Base-by-base conservation (phyloP, 2,888 invertebrate genomes). In the Melolontha melolontha region DNA sequence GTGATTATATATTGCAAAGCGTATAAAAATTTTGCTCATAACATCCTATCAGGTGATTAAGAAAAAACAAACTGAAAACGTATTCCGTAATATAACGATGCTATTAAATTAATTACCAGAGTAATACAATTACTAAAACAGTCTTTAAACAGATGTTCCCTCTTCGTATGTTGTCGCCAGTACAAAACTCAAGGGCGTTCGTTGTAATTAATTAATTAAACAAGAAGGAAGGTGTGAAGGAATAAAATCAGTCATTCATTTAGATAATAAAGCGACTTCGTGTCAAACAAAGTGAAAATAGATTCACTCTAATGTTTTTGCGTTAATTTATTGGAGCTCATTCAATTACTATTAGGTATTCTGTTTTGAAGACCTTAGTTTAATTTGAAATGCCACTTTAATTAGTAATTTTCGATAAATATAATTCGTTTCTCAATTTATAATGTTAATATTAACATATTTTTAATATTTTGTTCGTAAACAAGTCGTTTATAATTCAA, bases 51-150 rank as follows among this genome's bases (percentile, higher is more conserved):
- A 44, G 22, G 27, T 44, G 55, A 55, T 55, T 41, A 40, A 1
- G 11, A 17, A 40, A 40, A 41, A 17, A 55, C 10, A 17, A 55
- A 16, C 41, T 17, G 17, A 55, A 55, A 55, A 42, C 22, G 40
- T 41, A 41, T 42, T 55, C n/a, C 55, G 42, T 12, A 55, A 55
- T n/a, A 17, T 42, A 17, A 55, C 14, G 44, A 29, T 2, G 29
- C 34, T 29, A 59, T 59, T 59, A 59, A 59, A 10, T 59, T 59
- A 59, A 47, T 59, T 59, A 44, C 5, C 5, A 27, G 40, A 54
- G 54, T 17, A 54, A 17, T 54, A 54, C 40, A 17, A 54, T 40
- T 54, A 40, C 16, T 40, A 54, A 40, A 34, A 39, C 40, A 39
- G n/a, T 54, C 54, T 40, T 54, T 40, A 54, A 40, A 54, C 40